Evolutionary conservation across 1,140 invertebrate genomes (phyloP), one percentile per base, ranked within the genome.

Genomic region (Brachionus paranguensis): DNA sequence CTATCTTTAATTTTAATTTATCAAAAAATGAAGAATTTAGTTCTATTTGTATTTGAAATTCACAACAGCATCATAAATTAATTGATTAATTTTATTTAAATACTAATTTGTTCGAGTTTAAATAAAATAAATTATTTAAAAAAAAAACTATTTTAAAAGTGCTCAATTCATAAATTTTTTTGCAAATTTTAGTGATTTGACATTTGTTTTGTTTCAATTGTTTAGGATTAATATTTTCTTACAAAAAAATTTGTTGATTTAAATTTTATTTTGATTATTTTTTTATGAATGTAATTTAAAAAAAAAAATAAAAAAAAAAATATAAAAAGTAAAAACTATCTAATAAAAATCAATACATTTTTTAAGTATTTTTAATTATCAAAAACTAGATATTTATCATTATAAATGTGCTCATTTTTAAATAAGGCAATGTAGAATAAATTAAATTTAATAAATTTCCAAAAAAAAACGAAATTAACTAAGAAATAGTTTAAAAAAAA

Each of bases 401-500:
- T 17, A 41, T 37, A 72, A 37, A 72, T 72, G 29, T 72, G 68
- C 33, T 72, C 37, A 41, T 72, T 17, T 72, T 72, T 72, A 72
- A 72, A 72, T 72, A 72, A 72, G 68, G 68, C 68, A 72, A 41
- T 37, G 17, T 41, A 41, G 41, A 72, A 72, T 72, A 72, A 72
- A 72, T 72, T 72, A 72, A 72, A 72, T 72, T 41, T 37, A 72
- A 72, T 72, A 72, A 72, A 72, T 43, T 72, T 72, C 33, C 64
- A 68, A 68, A 68, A 60, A 60, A 60, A 37, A 68, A 68, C 24
- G 14, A 68, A 68, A 29, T 33, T 68, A 68, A 41, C 68, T 41
- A 72, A 20, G 37, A 72, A 72, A 72, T 41, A 72, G 37, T 55
- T 55, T 5, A 17, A 68, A 29, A 64, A 64, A 50, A 50, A 50